Evolutionary conservation across 2,797 vertebrate genomes (phyloP).

Genomic region (Megaceryle alcyon): DNA sequence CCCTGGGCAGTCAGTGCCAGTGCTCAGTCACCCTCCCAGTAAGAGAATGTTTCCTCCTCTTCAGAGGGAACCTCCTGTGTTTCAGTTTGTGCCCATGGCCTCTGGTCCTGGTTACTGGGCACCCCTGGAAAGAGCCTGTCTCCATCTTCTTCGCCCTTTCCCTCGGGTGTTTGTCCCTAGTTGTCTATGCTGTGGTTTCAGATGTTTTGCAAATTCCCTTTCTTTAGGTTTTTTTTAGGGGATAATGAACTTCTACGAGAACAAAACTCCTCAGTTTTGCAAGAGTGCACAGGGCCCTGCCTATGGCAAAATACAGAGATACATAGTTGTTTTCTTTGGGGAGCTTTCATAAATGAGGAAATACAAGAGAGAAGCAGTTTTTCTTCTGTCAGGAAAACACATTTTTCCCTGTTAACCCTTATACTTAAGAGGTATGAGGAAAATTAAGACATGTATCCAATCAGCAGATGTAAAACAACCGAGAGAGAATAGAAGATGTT

Average conservation of each 20-base stretch:
- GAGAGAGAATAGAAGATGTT: conserved; percentile 3
- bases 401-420: conserved; percentile 31
- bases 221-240: neutral
- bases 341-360: conserved; percentile 33
- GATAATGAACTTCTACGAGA: neutral
- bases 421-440: conserved; percentile 9
- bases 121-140: too few species aligned
- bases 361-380: neutral
- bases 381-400: neutral
- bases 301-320: neutral
- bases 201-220: neutral
- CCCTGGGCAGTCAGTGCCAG: too few species aligned
- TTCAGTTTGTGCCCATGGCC: too few species aligned
- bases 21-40: too few species aligned
- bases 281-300: neutral
- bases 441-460: neutral
- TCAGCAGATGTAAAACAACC: neutral
- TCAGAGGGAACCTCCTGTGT: too few species aligned
- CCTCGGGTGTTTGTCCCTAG: too few species aligned
- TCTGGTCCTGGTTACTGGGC: too few species aligned
- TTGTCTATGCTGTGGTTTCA: neutral
- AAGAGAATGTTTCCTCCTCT: too few species aligned
- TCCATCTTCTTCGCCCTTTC: too few species aligned
- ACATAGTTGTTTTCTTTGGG: neutral
- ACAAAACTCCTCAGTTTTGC: neutral